Evolutionary conservation across 2,888 invertebrate genomes (phyloP).

Genomic region (Mythimna vitellina): DNA sequence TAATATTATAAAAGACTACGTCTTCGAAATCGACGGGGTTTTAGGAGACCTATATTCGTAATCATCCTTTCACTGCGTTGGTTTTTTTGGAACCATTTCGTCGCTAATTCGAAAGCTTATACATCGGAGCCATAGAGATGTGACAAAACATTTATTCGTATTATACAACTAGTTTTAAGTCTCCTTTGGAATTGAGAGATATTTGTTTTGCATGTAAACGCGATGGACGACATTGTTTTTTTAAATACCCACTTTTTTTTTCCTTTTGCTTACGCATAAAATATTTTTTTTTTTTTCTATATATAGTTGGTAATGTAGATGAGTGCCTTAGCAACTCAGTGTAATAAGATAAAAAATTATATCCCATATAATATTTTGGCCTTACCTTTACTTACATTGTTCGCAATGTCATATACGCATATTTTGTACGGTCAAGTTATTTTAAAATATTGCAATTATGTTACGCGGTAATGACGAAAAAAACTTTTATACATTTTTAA

Average conservation of each 20-base stretch:
- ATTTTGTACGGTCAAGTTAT: constrained; percentile 70
- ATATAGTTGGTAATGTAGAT: constrained; percentile 84
- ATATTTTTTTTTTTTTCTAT: constrained; percentile 77
- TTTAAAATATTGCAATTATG: constrained; percentile 73
- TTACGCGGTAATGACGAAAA: constrained; percentile 68
- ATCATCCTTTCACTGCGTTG: constrained; percentile 28
- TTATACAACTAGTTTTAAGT: constrained; percentile 86
- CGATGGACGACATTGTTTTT: constrained; percentile 82
- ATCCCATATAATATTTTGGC: constrained; percentile 71
- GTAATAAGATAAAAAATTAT: constrained; percentile 79
- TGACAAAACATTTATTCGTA: constrained; percentile 88
- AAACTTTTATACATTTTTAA: constrained; percentile 67
- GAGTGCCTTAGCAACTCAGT: constrained; percentile 90
- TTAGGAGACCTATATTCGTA: constrained; percentile 22
- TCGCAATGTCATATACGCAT: constrained; percentile 69
- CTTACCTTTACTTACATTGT: constrained; percentile 70
- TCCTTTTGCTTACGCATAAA: constrained; percentile 81
- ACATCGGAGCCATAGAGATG: constrained; percentile 84
- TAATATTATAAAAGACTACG: not conserved
- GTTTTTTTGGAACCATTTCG: constrained; percentile 55
- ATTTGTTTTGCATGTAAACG: constrained; percentile 83
- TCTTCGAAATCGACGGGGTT: constrained; percentile 41
- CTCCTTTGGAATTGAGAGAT: constrained; percentile 86
- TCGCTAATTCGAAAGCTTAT: constrained; percentile 73
- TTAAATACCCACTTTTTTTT: constrained; percentile 73